phyloP scores from a whole-genome alignment of 2,113 vertebrate genomes.

The Symphodus melops region DNA sequence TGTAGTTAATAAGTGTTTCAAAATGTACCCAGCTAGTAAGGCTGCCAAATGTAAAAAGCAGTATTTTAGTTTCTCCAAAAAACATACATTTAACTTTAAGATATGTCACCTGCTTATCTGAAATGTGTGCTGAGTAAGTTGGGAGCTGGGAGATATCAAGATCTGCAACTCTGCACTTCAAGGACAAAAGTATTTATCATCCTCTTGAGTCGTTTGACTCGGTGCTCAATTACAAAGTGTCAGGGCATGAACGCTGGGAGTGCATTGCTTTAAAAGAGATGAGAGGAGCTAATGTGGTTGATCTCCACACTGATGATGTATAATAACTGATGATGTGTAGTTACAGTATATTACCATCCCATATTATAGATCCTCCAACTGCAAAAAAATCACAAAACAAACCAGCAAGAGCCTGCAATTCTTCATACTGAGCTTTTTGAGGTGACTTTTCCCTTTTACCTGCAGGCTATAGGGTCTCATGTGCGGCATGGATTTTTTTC shows the following conservation, averaged over 20 bases:
- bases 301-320: slow-evolving; percentile 1
- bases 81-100: not conserved
- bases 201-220: slow-evolving; percentile 2
- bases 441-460: not conserved
- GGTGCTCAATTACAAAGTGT: slow-evolving; percentile 6
- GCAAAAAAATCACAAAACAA: not conserved
- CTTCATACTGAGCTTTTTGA: not conserved
- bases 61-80: not conserved
- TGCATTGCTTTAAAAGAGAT: not conserved
- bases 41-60: not conserved
- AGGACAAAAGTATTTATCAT: slow-evolving; percentile 2
- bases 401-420: not conserved
- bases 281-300: slow-evolving; percentile 6
- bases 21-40: not conserved
- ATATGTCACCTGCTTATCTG: not conserved
- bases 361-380: slow-evolving; percentile 6
- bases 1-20: not conserved
- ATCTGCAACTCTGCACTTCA: not conserved
- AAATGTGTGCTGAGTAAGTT: not conserved
- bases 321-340: slow-evolving; percentile 15
- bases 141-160: not conserved
- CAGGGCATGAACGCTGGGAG: not conserved
- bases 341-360: not conserved
- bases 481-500: not conserved
- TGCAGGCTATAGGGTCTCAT: not conserved